Evolutionary conservation across 2,797 vertebrate genomes (phyloP).

Genomic region (Melanotaenia trifasciata): DNA sequence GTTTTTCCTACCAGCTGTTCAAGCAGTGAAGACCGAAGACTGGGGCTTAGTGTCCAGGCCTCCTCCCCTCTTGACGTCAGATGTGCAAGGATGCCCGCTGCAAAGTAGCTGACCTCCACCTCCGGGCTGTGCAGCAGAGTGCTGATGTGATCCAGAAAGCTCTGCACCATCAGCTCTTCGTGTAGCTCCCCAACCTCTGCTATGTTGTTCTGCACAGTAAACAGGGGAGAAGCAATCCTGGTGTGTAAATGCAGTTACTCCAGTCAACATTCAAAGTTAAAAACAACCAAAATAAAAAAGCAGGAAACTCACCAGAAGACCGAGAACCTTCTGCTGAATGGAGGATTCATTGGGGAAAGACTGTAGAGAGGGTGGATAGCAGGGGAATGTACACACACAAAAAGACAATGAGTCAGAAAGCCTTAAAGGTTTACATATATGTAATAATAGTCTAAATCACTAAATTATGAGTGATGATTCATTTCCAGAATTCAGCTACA

Average conservation of each 20-base stretch:
- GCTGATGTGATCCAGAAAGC: conserved; percentile 97
- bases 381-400: conserved; percentile 4
- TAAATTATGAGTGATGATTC: conserved; percentile 16
- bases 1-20: conserved; percentile 89
- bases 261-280: background rate
- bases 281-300: background rate
- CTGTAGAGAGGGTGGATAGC: conserved; percentile 74
- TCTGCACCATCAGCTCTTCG: conserved; percentile 94
- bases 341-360: conserved; percentile 98
- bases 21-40: conserved; percentile 89
- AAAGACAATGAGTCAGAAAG: conserved; percentile 56
- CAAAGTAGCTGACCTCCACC: conserved; percentile 99
- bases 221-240: background rate
- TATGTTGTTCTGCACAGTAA: conserved; percentile 91
- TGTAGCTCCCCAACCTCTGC: conserved; percentile 98
- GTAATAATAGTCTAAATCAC: conserved; percentile 19
- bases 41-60: conserved; percentile 90
- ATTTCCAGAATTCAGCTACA: background rate
- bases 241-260: background rate
- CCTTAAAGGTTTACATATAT: conserved; percentile 7
- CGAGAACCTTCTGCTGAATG: conserved; percentile 98
- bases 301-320: conserved; percentile 90
- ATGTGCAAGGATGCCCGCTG: conserved; percentile 97
- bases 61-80: conserved; percentile 94
- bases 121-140: conserved; percentile 93